Conservation (phyloP, 2,888 invertebrate genomes). For the Chaetogeoica ovagalla region DNA sequence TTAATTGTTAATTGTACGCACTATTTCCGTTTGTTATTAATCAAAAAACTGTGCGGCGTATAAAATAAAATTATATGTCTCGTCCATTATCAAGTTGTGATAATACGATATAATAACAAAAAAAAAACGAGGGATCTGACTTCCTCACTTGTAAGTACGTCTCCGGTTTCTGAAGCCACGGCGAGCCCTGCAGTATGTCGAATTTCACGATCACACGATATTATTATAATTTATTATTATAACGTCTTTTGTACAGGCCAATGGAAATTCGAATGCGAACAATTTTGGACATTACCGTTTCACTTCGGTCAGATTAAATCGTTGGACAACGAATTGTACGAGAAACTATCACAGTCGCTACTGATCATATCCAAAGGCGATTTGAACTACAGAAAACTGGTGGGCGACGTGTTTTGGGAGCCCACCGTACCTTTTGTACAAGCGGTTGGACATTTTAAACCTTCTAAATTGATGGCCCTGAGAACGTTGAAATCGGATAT, state of each 20-base stretch:
- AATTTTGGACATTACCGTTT: constrained; percentile 87
- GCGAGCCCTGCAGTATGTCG: too few species aligned
- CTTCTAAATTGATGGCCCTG: constrained; percentile 79
- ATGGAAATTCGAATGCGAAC: constrained; percentile 63
- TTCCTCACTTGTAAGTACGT: too few species aligned
- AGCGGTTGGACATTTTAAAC: constrained; percentile 76
- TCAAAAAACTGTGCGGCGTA: too few species aligned
- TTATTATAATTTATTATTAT: neutral
- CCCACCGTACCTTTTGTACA: constrained; percentile 68
- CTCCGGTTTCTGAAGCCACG: too few species aligned
- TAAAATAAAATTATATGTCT: too few species aligned
- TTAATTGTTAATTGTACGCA: too few species aligned
- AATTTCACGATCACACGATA: too few species aligned
- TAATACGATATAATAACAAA: too few species aligned
- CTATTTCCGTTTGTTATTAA: too few species aligned
- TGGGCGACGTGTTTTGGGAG: constrained; percentile 84
- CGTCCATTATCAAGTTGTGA: too few species aligned
- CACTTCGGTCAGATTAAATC: constrained; percentile 77
- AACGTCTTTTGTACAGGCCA: constrained; percentile 56
- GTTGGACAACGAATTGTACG: constrained; percentile 70
- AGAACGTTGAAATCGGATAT: constrained; percentile 90
- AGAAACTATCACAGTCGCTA: constrained; percentile 69
- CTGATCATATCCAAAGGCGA: constrained; percentile 89
- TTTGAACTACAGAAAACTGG: constrained; percentile 90
- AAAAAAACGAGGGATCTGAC: too few species aligned